phyloP scores from a whole-genome alignment of 2,888 invertebrate genomes.

The Oegoconia quadripuncta region DNA sequence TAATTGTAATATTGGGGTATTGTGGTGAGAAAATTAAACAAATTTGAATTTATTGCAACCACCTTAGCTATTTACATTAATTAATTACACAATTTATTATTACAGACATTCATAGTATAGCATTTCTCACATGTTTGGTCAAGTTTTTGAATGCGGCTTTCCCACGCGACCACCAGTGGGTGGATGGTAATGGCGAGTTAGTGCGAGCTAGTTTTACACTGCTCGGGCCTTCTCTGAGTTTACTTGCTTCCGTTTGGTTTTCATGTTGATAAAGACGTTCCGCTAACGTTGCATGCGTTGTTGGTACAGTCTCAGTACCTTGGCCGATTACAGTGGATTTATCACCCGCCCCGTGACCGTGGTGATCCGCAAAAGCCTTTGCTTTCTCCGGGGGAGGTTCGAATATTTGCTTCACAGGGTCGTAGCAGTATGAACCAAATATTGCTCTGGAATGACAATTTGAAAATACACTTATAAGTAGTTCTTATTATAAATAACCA shows the following conservation, averaged over 20 bases:
- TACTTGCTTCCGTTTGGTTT: neutral
- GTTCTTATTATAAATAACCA: too few relatives aligned
- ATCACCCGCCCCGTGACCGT: too few relatives aligned
- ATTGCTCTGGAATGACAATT: constrained; percentile 6
- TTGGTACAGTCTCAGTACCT: too few relatives aligned
- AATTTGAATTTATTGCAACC: neutral
- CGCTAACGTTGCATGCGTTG: neutral
- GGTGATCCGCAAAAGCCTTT: neutral
- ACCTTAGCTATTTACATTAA: neutral
- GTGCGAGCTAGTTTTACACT: neutral
- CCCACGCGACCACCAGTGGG: neutral
- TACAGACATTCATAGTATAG: too few relatives aligned
- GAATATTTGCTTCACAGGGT: constrained; percentile 1
- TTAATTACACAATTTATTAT: neutral
- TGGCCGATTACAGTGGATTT: neutral
- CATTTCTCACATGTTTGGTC: constrained; percentile 5
- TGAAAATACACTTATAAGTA: too few relatives aligned
- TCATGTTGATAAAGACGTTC: neutral
- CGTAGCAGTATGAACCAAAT: constrained; percentile 2
- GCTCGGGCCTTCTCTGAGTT: neutral
- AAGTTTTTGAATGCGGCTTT: neutral
- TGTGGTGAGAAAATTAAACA: too few relatives aligned
- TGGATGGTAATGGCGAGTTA: neutral
- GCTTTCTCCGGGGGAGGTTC: neutral
- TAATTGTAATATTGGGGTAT: too few relatives aligned